Base-by-base conservation (phyloP, 2,888 invertebrate genomes). In the Caenorhabditis panamensis region DNA sequence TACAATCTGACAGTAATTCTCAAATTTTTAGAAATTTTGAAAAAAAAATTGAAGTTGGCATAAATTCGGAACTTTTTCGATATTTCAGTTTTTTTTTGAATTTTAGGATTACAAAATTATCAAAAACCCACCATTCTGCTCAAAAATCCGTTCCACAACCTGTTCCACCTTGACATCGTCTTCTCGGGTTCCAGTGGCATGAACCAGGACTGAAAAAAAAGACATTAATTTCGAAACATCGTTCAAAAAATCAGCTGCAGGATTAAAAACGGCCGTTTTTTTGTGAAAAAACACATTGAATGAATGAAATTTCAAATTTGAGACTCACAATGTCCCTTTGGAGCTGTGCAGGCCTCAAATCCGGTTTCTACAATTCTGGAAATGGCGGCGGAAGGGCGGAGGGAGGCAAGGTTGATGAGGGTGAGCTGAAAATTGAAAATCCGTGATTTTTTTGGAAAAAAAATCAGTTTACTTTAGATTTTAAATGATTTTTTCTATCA, bases 311-410 rank as follows among this genome's bases (percentile, higher is more conserved):
- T n/a, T n/a, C n/a, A n/a, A n/a, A n/a, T n/a, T n/a, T n/a, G n/a
- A n/a, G n/a, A 77, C 88, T 77, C 54, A 88, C 88, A 87, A 66
- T 84, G 85, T 66, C 83, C 85, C 47, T 81, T 83, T 1, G 86
- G 84, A 9, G 86, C 85, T 11, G 80, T 67, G 44, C 83, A 80
- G 6, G 80, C 83, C 59, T 83, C 84, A 36, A 68, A 82, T 13
- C 88, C 88, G 3, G 72, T 77, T 72, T 88, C 88, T 16, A 82
- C 28, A 0, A 82, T 62, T 58, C 82, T 20, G 6, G 71, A 63
- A 26, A 73, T 22, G 6, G 56, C 44, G 0, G 71, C 54, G n/a
- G 61, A 49, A 9, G 71, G 67, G n/a, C 76, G 53, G 5, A 81
- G 61, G n/a, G 77, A 56, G 0, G 69, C 56, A 31, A 86, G 49